These are phyloP conservation scores for Vulpes vulpes DNA, from an alignment of 2,113 vertebrate species.

Conservation along the genomic window DNA sequence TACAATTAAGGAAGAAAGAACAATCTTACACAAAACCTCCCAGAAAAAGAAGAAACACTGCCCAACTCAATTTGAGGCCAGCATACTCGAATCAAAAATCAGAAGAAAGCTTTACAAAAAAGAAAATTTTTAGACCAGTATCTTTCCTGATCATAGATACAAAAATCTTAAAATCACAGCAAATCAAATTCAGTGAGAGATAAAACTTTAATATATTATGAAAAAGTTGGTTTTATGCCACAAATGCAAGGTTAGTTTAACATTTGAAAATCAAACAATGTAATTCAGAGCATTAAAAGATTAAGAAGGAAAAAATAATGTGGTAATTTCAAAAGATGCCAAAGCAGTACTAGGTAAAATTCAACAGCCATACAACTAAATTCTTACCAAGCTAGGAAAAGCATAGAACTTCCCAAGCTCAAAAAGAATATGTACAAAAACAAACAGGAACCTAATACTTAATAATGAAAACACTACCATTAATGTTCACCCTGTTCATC, in stretches of 20 bases:
- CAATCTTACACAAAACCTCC: constrained; percentile 33
- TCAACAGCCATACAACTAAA: background rate
- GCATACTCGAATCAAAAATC: background rate
- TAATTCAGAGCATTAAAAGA: constrained; percentile 6
- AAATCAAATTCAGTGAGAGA: constrained; percentile 5
- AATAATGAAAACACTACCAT: background rate
- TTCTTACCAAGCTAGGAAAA: constrained; percentile 30
- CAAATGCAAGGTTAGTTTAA: constrained; percentile 17
- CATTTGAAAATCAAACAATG: constrained; percentile 37
- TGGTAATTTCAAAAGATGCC: background rate
- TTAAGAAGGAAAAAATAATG: background rate
- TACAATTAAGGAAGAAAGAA: constrained; percentile 41
- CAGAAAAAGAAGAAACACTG: constrained; percentile 5
- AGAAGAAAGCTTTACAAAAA: background rate
- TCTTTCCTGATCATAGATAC: constrained; percentile 16
- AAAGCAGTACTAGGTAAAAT: constrained; percentile 23
- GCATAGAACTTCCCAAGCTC: background rate
- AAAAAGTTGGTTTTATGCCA: background rate
- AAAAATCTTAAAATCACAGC: constrained; percentile 49
- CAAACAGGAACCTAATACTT: background rate
- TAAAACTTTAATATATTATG: background rate
- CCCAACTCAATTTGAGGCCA: background rate
- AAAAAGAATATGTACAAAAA: background rate
- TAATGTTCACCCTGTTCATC: background rate
- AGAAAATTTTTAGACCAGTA: background rate